phyloP scores from a whole-genome alignment of 2,113 vertebrate genomes.

The Illadopsis cleaveri region DNA sequence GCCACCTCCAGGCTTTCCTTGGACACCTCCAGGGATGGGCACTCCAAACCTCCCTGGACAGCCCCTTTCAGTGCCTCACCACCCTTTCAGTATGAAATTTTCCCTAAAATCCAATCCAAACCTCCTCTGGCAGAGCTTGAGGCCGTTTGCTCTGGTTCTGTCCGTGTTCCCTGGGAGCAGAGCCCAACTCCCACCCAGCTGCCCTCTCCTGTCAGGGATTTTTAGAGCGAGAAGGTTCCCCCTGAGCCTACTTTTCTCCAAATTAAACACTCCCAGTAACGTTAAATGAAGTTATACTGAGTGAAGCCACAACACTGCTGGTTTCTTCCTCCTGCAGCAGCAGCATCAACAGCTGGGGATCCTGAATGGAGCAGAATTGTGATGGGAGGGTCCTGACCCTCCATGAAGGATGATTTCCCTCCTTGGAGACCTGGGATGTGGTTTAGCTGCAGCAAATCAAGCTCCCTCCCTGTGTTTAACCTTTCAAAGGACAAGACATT shows the following conservation, averaged over 20 bases:
- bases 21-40: not conserved
- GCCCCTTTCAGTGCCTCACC: not conserved
- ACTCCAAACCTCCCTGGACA: not conserved
- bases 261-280: not conserved
- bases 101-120: not conserved
- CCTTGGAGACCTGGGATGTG: not conserved
- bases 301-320: not conserved
- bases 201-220: not conserved
- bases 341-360: not conserved
- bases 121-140: not conserved
- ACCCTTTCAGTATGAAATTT: not conserved
- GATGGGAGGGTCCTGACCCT: not conserved
- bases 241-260: not conserved
- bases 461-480: not conserved
- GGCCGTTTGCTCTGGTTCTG: fast-evolving
- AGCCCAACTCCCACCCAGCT: fast-evolving
- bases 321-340: not conserved
- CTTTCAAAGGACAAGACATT: not conserved
- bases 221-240: not conserved
- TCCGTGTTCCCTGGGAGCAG: not conserved
- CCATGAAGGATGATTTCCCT: not conserved
- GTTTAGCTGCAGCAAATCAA: not conserved
- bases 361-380: not conserved
- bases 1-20: not conserved
- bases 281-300: not conserved